Base-by-base conservation (phyloP, 1,140 invertebrate genomes). In the Linepithema humile region DNA sequence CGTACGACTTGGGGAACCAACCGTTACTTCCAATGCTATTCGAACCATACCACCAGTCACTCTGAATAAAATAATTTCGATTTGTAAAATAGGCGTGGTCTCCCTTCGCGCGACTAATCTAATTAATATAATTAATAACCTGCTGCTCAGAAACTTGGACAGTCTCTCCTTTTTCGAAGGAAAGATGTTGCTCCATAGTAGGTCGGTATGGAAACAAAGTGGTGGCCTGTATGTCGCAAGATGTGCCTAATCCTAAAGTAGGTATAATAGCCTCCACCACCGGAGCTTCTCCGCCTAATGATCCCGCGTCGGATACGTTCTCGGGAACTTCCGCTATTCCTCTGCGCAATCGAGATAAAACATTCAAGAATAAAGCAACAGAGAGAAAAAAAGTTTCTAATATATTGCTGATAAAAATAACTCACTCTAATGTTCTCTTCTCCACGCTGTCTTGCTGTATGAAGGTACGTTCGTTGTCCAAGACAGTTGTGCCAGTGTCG, bases 271-370 rank as follows among this genome's bases (percentile, higher is more conserved):
- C 84, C 78, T 94, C 93, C 40, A 94, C 87, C 15, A 83, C 64
- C 0, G 93, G 91, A 64, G 90, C 91, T 87, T 94, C 93, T 84
- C 94, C 90, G 88, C 91, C 87, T 88, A 95, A 60, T 83, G 95
- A 92, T 88, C 94, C 93, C 85, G 95, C 93, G 91, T 96, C 93
- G 83, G 95, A 95, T 64, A 95, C 92, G 87, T 95, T 96, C 93
- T 97, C 97, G 2, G 97, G 96, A 40, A 97, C 96, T 93, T 97
- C 97, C 1, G 95, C 96, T 72, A 97, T 97, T 77, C 96, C 97
- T 85, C 95, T 96, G 83, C 17, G 20, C 7, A 91, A 89, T 88
- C 23, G 70, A 4, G 78, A 85, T 29, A 69, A 70, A 59, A 48
- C 77, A 1, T 2, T 15, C 12, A 3, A 78, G 9, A 78, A 1